Conservation (phyloP, 2,888 invertebrate species). For the Pocota personata region DNA sequence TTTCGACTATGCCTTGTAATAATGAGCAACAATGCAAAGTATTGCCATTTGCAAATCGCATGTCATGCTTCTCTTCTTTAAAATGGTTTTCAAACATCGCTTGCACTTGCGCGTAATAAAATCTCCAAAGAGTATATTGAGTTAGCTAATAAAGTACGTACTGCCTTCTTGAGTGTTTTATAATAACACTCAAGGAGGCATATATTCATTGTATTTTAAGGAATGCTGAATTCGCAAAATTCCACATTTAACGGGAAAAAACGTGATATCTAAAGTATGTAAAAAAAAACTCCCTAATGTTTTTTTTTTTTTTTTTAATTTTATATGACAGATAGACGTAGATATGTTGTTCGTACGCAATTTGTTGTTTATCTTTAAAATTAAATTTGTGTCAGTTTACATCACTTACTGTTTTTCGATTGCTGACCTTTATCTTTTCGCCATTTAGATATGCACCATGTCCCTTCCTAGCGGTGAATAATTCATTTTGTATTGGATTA, state of each 20-base stretch:
- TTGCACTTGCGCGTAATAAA: too few relatives aligned
- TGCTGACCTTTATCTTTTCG: conserved; percentile 83
- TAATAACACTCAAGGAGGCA: too few relatives aligned
- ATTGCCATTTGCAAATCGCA: too few relatives aligned
- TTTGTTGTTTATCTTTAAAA: too few relatives aligned
- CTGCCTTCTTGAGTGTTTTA: too few relatives aligned
- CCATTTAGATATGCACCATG: conserved; percentile 91
- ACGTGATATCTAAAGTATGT: conserved; percentile 7
- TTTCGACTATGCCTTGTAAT: too few relatives aligned
- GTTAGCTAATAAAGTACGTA: neutral
- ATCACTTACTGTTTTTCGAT: conserved; percentile 78
- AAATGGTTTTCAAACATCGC: too few relatives aligned
- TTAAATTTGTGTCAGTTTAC: neutral
- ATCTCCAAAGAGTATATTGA: too few relatives aligned
- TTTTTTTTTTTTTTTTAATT: neutral
- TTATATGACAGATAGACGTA: neutral
- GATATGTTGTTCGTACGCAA: neutral
- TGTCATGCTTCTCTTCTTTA: neutral
- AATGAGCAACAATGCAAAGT: too few relatives aligned
- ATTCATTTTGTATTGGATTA: conserved; percentile 88
- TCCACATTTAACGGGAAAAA: neutral
- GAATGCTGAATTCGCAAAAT: neutral
- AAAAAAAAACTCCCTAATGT: neutral
- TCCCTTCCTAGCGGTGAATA: conserved; percentile 89
- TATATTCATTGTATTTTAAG: too few relatives aligned